Evolutionary conservation across 2,113 vertebrate genomes (phyloP).

Genomic region (Syngnathus floridae): DNA sequence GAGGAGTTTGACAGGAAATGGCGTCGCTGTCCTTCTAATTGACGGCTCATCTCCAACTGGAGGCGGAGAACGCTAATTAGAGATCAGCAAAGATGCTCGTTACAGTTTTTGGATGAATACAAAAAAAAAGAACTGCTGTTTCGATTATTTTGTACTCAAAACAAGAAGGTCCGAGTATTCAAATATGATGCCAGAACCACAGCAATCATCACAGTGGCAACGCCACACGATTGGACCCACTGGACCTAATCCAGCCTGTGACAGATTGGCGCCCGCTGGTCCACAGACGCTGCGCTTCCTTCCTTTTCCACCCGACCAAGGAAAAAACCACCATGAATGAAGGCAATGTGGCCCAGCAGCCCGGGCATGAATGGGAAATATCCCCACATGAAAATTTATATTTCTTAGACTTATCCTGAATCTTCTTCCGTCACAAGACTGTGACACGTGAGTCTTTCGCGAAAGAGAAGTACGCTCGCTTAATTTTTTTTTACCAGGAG

Average conservation of each 20-base stretch:
- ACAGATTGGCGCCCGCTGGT: slow-evolving; percentile 65
- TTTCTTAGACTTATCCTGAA: too few species aligned
- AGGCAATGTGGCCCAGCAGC: slow-evolving; percentile 10
- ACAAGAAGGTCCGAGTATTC: neutral
- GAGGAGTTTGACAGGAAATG: slow-evolving; percentile 62
- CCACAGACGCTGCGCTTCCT: slow-evolving; percentile 57
- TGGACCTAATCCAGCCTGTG: slow-evolving; percentile 57
- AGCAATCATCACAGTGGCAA: slow-evolving; percentile 4
- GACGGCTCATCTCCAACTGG: slow-evolving; percentile 60
- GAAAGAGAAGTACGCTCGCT: slow-evolving; percentile 14
- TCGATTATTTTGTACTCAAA: neutral
- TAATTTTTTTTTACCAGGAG: slow-evolving; percentile 30
- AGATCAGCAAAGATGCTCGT: slow-evolving; percentile 49
- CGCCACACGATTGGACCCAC: slow-evolving; percentile 36
- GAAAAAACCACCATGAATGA: slow-evolving; percentile 42
- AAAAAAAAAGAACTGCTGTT: neutral
- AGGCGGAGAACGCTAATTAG: slow-evolving; percentile 57
- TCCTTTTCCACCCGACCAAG: slow-evolving; percentile 54
- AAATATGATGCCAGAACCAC: neutral
- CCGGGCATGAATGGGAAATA: neutral
- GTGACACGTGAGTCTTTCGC: slow-evolving; percentile 2
- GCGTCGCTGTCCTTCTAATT: slow-evolving; percentile 49
- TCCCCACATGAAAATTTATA: neutral
- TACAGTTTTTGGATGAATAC: neutral
- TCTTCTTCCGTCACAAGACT: neutral